Evolutionary conservation across 2,797 vertebrate genomes (phyloP).

Genomic region (Danio choprae): DNA sequence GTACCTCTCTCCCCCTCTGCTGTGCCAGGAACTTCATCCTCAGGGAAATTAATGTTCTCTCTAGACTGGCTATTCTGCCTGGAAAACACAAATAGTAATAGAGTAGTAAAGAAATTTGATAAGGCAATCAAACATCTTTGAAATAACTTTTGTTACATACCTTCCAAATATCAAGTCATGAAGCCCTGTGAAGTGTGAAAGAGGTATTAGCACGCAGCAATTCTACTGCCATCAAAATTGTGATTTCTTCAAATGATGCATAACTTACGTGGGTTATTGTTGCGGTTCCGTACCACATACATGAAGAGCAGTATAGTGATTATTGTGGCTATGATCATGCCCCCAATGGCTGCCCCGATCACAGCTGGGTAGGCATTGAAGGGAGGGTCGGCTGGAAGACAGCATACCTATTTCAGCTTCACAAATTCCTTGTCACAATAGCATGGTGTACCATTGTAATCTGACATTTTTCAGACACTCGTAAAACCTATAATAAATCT

Average conservation of each 20-base stretch:
- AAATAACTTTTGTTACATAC: conserved; percentile 71
- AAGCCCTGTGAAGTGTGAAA: conserved; percentile 75
- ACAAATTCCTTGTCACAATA: conserved; percentile 1
- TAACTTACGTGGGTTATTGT: conserved; percentile 85
- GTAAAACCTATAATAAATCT: not conserved
- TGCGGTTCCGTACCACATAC: conserved; percentile 82
- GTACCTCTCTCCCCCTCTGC: conserved; percentile 62
- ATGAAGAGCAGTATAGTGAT: conserved; percentile 80
- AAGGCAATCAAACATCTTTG: not conserved
- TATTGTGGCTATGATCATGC: conserved; percentile 84
- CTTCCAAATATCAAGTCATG: conserved; percentile 85
- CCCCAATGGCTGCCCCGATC: conserved; percentile 84
- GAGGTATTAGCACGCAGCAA: not conserved
- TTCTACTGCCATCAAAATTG: not conserved
- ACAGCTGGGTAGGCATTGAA: conserved; percentile 85
- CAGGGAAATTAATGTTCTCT: conserved; percentile 81
- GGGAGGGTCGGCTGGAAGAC: conserved; percentile 84
- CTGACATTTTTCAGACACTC: not conserved
- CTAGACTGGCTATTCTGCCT: conserved; percentile 77
- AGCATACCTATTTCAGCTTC: conserved; percentile 54
- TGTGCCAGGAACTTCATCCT: conserved; percentile 75
- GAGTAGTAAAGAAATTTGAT: not conserved
- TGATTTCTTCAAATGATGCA: not conserved
- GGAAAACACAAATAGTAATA: conserved; percentile 13
- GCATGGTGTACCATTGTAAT: conserved; percentile 1